These are phyloP conservation scores for Coenobita brevimanus DNA, from an alignment of 1,140 invertebrate genomes.

Conservation along the genomic window DNA sequence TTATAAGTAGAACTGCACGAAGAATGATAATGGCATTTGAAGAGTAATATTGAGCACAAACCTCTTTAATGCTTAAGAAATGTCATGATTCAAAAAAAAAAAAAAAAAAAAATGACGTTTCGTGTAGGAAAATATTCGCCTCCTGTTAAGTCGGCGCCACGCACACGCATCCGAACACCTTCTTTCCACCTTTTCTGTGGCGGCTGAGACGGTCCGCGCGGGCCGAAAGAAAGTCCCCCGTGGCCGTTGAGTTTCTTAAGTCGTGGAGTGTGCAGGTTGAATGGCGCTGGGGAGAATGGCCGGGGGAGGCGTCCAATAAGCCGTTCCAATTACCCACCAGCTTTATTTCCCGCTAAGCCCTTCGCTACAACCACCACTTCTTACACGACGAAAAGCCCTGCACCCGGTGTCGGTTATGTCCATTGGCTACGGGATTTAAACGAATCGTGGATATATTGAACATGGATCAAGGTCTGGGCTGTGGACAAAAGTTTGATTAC, in stretches of 20 bases:
- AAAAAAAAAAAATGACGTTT: not conserved
- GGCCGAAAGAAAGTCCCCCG: constrained; percentile 28
- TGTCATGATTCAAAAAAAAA: too few species aligned
- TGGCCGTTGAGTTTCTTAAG: constrained; percentile 60
- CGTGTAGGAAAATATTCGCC: not conserved
- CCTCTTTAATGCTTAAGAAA: too few species aligned
- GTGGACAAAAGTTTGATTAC: too few species aligned
- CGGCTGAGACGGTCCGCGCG: not conserved
- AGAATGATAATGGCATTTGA: too few species aligned
- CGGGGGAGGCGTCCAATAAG: constrained; percentile 34
- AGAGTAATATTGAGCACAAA: too few species aligned
- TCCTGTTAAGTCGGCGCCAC: not conserved
- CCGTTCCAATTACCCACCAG: constrained; percentile 41
- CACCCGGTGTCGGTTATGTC: too few species aligned
- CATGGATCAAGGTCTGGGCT: too few species aligned
- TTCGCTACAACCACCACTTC: constrained; percentile 43
- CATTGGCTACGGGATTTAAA: too few species aligned
- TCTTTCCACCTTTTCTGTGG: constrained; percentile 26
- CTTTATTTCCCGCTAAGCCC: constrained; percentile 49
- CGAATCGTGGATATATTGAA: too few species aligned
- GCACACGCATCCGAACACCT: not conserved
- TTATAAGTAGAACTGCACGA: too few species aligned
- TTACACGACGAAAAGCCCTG: not conserved
- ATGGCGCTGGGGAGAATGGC: constrained; percentile 3
- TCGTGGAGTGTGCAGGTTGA: constrained; percentile 58